A percentile compares a stretch with the other conserved stretches of the same genome.
Conservation (phyloP, 2,113 vertebrate genomes). For the Strigops habroptila region DNA sequence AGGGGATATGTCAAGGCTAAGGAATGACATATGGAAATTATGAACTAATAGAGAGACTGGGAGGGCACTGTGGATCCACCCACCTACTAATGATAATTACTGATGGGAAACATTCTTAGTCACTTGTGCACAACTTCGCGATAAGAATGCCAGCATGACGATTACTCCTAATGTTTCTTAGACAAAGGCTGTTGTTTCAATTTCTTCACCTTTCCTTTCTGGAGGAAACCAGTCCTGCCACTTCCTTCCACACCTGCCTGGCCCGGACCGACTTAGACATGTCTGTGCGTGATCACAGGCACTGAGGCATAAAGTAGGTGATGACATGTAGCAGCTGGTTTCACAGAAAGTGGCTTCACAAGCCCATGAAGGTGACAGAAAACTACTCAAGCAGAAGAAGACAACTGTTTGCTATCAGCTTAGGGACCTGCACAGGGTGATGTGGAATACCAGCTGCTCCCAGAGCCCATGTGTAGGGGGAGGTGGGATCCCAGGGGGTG, state of each 20-base stretch:
- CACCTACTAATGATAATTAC: neutral
- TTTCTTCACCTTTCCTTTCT: neutral
- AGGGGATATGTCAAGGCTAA: neutral
- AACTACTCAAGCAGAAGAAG: neutral
- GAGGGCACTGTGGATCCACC: neutral
- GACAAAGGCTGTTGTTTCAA: neutral
- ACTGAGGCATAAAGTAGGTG: neutral
- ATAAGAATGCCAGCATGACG: neutral
- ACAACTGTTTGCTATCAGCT: neutral
- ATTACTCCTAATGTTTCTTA: neutral
- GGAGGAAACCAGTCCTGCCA: neutral
- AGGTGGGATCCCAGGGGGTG: neutral
- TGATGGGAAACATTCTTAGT: neutral
- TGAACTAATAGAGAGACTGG: neutral
- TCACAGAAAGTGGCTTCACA: neutral
- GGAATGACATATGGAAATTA: slow-evolving; percentile 6
- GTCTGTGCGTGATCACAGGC: neutral
- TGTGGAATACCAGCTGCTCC: neutral
- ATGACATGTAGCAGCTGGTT: neutral
- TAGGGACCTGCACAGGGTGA: neutral
- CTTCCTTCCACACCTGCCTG: neutral
- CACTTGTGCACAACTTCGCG: neutral
- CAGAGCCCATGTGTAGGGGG: neutral
- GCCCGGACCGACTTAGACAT: accelerated
- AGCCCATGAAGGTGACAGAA: neutral